Percentiles rank a stretch among this genome's conserved stretches.
Conservation (phyloP, 1,140 invertebrate genomes). For the Drosophila ercepeae region DNA sequence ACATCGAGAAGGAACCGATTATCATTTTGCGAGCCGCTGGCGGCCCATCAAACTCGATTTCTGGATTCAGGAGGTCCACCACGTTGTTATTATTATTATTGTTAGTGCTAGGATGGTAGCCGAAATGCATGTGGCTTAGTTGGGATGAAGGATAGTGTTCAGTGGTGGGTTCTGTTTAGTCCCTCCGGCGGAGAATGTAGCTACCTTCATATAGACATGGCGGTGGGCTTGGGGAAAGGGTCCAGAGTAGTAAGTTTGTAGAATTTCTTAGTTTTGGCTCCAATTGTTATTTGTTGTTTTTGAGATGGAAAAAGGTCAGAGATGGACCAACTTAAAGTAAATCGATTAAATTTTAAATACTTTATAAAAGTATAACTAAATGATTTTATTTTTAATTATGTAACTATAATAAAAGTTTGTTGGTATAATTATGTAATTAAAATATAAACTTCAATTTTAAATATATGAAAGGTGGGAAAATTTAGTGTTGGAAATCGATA, state of each 20-base stretch:
- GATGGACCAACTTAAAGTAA: not conserved
- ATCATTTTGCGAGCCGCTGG: slow-evolving; percentile 52
- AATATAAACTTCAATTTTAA: too few relatives aligned
- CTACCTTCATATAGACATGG: not conserved
- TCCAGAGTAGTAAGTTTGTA: not conserved
- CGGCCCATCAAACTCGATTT: slow-evolving; percentile 68
- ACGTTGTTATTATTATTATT: slow-evolving; percentile 48
- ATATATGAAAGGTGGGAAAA: not conserved
- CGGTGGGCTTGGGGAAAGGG: not conserved
- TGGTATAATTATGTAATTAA: too few relatives aligned
- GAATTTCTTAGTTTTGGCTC: slow-evolving; percentile 48
- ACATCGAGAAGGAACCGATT: slow-evolving; percentile 77
- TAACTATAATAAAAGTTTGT: too few relatives aligned
- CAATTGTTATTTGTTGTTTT: slow-evolving; percentile 7
- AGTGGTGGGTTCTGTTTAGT: not conserved
- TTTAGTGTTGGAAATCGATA: not conserved
- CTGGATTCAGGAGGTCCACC: slow-evolving; percentile 57
- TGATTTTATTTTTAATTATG: too few relatives aligned
- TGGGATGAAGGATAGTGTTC: slow-evolving; percentile 24
- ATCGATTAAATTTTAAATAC: too few relatives aligned
- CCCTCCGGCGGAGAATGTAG: too few relatives aligned
- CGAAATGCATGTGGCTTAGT: slow-evolving; percentile 40
- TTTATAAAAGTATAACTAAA: too few relatives aligned
- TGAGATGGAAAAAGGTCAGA: not conserved
- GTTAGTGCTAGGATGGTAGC: slow-evolving; percentile 11